These are phyloP conservation scores for Bucco capensis DNA, from an alignment of 2,113 vertebrate genomes.

Conservation along the genomic window DNA sequence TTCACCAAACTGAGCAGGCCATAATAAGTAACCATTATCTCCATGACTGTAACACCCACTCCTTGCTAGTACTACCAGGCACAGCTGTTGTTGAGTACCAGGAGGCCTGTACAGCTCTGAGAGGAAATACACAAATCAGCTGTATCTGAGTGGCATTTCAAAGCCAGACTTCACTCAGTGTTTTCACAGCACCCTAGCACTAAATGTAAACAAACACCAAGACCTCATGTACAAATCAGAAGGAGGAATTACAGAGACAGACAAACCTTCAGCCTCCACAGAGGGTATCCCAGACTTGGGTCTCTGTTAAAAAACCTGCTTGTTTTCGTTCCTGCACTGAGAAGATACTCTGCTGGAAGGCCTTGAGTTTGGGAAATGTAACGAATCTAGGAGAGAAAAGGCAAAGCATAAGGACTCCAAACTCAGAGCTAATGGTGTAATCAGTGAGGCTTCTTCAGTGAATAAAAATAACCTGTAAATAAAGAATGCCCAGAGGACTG, in stretches of 20 bases:
- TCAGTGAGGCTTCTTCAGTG: not conserved
- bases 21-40: conserved; percentile 16
- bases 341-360: conserved; percentile 94
- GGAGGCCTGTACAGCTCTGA: not conserved
- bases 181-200: not conserved
- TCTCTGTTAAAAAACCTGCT: conserved; percentile 97
- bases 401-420: not conserved
- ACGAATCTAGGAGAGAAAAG: conserved; percentile 83
- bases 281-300: conserved; percentile 90
- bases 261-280: conserved; percentile 96
- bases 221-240: not conserved
- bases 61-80: not conserved
- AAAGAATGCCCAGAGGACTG: not conserved
- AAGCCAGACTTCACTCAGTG: not conserved
- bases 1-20: conserved; percentile 11
- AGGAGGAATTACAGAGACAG: not conserved
- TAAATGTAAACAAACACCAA: not conserved
- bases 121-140: not conserved
- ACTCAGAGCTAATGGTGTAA: not conserved
- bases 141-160: not conserved
- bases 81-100: not conserved
- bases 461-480: not conserved
- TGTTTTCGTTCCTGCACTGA: conserved; percentile 97
- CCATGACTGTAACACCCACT: conserved; percentile 2
- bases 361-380: conserved; percentile 99